A percentile compares a stretch with the other conserved stretches of the same genome.
phyloP scores from a whole-genome alignment of 1,140 invertebrate genomes.

The Drosophila lini region DNA sequence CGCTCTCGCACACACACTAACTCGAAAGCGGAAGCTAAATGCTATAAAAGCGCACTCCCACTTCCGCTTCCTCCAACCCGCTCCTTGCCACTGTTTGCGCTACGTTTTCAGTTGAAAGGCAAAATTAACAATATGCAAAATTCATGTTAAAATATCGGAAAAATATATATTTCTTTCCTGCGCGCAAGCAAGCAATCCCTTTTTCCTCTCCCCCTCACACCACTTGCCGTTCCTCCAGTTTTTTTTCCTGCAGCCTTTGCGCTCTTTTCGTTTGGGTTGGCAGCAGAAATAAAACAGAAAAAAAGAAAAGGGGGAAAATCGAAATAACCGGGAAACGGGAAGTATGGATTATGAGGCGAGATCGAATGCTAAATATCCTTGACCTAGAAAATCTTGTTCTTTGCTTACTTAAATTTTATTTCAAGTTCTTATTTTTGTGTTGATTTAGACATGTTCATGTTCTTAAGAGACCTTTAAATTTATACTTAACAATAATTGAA shows the following conservation, averaged over 20 bases:
- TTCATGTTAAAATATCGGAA: conserved; percentile 83
- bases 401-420: background rate
- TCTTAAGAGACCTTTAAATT: too few species aligned
- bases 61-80: conserved; percentile 19
- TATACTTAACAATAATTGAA: too few species aligned
- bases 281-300: conserved; percentile 40
- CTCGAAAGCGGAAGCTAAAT: conserved; percentile 63
- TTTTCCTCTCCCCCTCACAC: conserved; percentile 30
- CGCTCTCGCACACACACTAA: conserved; percentile 2
- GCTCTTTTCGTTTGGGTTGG: conserved; percentile 67
- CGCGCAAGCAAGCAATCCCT: conserved; percentile 69
- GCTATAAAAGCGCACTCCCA: conserved; percentile 61
- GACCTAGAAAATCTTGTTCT: background rate
- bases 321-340: conserved; percentile 29
- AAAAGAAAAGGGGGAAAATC: conserved; percentile 10
- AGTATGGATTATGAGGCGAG: conserved; percentile 1
- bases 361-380: conserved; percentile 35
- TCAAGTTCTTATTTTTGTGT: background rate
- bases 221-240: conserved; percentile 14
- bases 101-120: conserved; percentile 71
- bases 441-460: too few species aligned
- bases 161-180: conserved; percentile 80
- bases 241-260: conserved; percentile 60
- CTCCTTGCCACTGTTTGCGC: conserved; percentile 18
- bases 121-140: conserved; percentile 83